These are phyloP conservation scores for Varecia variegata DNA, from an alignment of 2,797 vertebrate genomes.

Conservation along the genomic window DNA sequence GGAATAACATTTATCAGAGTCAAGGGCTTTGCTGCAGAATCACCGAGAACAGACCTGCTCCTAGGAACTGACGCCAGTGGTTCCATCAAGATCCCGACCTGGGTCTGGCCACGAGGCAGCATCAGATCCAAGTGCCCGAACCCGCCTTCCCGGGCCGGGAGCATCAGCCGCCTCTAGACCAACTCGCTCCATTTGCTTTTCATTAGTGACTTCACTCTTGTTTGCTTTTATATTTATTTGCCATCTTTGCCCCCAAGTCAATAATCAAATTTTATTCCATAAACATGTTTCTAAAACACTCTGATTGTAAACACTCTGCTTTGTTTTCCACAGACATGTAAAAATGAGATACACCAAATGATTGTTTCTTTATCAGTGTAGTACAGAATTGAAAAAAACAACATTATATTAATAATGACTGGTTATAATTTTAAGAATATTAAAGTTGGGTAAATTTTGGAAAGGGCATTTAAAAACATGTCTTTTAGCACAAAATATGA, in stretches of 20 bases:
- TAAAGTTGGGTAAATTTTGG: not conserved
- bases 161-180: slow-evolving; percentile 1
- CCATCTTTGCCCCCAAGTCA: not conserved
- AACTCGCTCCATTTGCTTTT: not conserved
- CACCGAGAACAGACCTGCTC: not conserved
- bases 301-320: slow-evolving; percentile 7
- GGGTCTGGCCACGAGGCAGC: not conserved
- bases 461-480: slow-evolving; percentile 51
- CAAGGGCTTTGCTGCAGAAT: not conserved
- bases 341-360: not conserved
- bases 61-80: not conserved
- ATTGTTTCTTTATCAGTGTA: not conserved
- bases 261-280: not conserved
- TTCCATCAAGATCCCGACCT: not conserved
- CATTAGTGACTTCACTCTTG: not conserved
- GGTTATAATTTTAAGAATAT: slow-evolving; percentile 51
- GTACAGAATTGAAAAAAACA: not conserved
- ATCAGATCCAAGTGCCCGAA: not conserved
- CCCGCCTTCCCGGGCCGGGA: slow-evolving; percentile 29
- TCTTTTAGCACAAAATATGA: slow-evolving; percentile 11
- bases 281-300: not conserved
- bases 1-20: not conserved
- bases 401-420: slow-evolving; percentile 10
- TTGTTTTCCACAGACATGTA: slow-evolving; percentile 54
- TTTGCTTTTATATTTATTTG: slow-evolving; percentile 2